Evolutionary conservation across 2,888 invertebrate species (phyloP), one percentile per base, ranked within the genome.

Genomic region (Epiblema foenella): DNA sequence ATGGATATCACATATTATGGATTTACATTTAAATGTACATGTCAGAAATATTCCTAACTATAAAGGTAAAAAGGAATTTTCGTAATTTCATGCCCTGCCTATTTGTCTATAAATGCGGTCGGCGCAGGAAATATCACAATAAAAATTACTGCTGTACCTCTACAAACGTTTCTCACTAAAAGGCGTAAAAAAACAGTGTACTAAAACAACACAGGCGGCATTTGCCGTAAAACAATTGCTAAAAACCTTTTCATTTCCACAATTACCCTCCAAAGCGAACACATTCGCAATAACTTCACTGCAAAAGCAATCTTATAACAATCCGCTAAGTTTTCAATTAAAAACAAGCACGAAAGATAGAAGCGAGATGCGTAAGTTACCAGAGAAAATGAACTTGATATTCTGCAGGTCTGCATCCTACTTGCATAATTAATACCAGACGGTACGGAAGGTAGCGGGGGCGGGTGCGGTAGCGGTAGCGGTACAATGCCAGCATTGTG

Each of bases 351-450:
- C 46, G 29, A 29, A 11, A 3, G 29, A 20, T n/a, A 64, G 39
- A 57, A 24, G 20, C 29, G 46, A 56, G 56, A n/a, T 56, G 46
- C 37, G 37, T n/a, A 54, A 65, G 59, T 46, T 59, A 54, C 1
- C n/a, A 37, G 37, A 37, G 10, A 37, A 60, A 70, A 70, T 65
- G 46, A 66, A 70, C 59, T 66, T 70, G 58, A 70, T 65, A 65
- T 70, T 58, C 64, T 58, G 18, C 52, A 52, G 64, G 64, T 68
- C 24, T 52, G 57, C 18, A 39, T 42, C 52, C 60, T 60, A 68
- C 24, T 12, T 70, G 54, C 20, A 70, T 70, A 70, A 70, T 65
- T 65, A 70, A 70, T 66, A 69, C 49, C 24, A 5, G 33, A 33
- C 37, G 33, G 10, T 12, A 24, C 29, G 60, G 24, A 54, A 29